phyloP scores from a whole-genome alignment of 1,140 invertebrate genomes.

The Drosophila biarmipes region DNA sequence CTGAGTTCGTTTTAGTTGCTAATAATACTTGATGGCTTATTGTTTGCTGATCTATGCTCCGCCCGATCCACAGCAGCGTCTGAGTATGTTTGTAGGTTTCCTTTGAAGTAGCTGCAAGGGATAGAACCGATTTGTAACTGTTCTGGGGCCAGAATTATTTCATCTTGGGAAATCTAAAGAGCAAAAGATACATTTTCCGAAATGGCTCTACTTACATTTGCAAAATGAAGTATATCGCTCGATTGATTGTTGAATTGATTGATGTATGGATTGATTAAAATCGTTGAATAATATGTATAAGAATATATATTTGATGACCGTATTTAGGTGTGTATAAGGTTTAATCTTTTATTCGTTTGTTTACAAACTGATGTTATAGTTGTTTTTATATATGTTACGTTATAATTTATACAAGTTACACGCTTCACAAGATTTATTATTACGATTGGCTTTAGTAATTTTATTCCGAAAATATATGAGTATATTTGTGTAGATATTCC shows the following conservation, averaged over 20 bases:
- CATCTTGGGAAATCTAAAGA: neutral
- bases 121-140: neutral
- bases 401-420: constrained; percentile 45
- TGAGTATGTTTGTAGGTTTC: constrained; percentile 69
- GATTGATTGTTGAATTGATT: constrained; percentile 73
- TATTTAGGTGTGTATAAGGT: constrained; percentile 41
- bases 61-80: constrained; percentile 54
- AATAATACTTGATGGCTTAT: constrained; percentile 71
- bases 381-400: constrained; percentile 23
- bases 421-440: constrained; percentile 39
- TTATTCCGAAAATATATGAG: constrained; percentile 72
- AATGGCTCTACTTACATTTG: constrained; percentile 31
- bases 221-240: constrained; percentile 38
- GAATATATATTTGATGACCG: constrained; percentile 49
- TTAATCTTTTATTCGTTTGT: constrained; percentile 43
- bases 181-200: neutral
- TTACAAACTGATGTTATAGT: constrained; percentile 18
- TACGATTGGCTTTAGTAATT: constrained; percentile 22
- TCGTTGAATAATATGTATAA: constrained; percentile 69
- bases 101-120: constrained; percentile 58
- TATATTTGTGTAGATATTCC: constrained; percentile 55
- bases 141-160: neutral
- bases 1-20: constrained; percentile 51
- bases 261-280: constrained; percentile 66
- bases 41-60: constrained; percentile 29